Evolutionary conservation across 1,140 invertebrate species (phyloP).

Genomic region (Archivesica marissinica): DNA sequence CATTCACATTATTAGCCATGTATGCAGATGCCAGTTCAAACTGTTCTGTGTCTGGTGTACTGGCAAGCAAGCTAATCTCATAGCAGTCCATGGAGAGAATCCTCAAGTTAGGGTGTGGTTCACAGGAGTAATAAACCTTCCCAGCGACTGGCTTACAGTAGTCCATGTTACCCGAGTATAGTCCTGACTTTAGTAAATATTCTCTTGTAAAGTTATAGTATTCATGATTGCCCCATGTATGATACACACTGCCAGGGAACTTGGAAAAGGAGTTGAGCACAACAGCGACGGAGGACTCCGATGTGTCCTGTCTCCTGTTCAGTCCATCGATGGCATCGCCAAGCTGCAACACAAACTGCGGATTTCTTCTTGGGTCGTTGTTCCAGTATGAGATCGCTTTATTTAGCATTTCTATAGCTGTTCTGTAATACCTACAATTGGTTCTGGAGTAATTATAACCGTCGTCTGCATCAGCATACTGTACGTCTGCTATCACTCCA

Average conservation of each 20-base stretch:
- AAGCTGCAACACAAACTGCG: conserved; percentile 82
- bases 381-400: conserved; percentile 80
- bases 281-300: conserved; percentile 55
- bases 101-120: conserved; percentile 73
- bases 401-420: conserved; percentile 77
- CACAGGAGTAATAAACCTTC: conserved; percentile 78
- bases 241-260: conserved; percentile 76
- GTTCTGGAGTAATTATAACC: conserved; percentile 77
- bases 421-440: conserved; percentile 78
- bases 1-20: conserved; percentile 75
- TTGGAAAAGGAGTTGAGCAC: conserved; percentile 65
- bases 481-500: conserved; percentile 83
- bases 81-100: conserved; percentile 81
- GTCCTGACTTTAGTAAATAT: conserved; percentile 66
- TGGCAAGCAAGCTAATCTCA: conserved; percentile 80
- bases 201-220: conserved; percentile 81
- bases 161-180: conserved; percentile 58
- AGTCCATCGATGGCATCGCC: conserved; percentile 84
- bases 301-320: conserved; percentile 67
- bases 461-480: conserved; percentile 83
- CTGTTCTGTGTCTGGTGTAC: conserved; percentile 49
- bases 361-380: conserved; percentile 32
- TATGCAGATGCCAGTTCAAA: conserved; percentile 63
- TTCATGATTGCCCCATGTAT: conserved; percentile 84
- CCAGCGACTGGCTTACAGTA: conserved; percentile 34